These are phyloP conservation scores for Amyelois transitella DNA, from an alignment of 1,140 invertebrate genomes.

Conservation along the genomic window DNA sequence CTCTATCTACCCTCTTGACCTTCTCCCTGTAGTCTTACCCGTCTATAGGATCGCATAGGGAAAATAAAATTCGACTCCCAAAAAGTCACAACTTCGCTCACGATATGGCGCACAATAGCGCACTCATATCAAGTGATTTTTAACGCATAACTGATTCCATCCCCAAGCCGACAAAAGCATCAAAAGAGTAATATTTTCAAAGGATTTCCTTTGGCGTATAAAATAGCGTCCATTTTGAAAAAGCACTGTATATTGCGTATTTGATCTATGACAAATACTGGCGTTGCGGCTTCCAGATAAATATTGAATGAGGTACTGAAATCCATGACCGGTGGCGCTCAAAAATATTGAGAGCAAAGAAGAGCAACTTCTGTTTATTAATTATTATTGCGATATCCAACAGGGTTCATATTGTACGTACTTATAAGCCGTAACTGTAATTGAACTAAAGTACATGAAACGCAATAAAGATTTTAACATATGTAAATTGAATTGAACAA, in stretches of 20 bases:
- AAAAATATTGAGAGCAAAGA: background rate
- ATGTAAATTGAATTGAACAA: too few relatives aligned
- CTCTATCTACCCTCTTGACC: too few relatives aligned
- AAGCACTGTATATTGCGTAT: background rate
- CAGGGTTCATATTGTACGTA: too few relatives aligned
- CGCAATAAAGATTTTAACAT: too few relatives aligned
- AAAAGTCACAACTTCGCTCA: too few relatives aligned
- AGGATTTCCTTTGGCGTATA: too few relatives aligned
- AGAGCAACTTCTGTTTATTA: too few relatives aligned
- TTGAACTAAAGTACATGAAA: too few relatives aligned
- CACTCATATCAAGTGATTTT: background rate
- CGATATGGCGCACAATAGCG: background rate
- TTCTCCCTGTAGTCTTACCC: too few relatives aligned
- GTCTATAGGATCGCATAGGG: too few relatives aligned
- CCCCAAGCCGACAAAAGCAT: background rate
- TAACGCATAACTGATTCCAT: background rate
- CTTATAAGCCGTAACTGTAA: too few relatives aligned
- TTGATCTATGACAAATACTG: slow-evolving; percentile 2
- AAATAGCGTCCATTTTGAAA: background rate
- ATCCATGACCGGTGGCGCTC: background rate
- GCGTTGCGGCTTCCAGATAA: background rate
- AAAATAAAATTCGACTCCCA: background rate
- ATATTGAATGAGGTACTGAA: slow-evolving; percentile 1
- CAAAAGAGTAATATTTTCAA: background rate
- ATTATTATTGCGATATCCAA: too few relatives aligned